Evolutionary conservation across 2,113 vertebrate species (phyloP).

Genomic region (Phocoena phocoena): DNA sequence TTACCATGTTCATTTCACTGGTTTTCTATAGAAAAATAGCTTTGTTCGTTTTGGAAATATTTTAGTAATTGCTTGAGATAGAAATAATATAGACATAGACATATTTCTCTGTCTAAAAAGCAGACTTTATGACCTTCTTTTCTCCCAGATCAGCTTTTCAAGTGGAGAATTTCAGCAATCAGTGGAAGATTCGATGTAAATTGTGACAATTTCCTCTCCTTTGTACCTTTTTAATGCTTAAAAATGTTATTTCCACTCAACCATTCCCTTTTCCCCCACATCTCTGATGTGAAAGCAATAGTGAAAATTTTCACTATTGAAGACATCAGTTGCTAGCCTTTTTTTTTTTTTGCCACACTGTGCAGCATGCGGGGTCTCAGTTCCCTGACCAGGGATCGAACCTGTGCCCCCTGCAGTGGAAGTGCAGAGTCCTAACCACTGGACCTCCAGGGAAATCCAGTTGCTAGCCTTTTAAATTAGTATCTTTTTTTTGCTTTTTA

Average conservation of each 20-base stretch:
- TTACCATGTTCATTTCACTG: conserved; percentile 25
- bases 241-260: conserved; percentile 22
- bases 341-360: neutral
- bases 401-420: too few relatives aligned
- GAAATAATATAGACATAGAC: neutral
- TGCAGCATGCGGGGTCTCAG: neutral
- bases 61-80: neutral
- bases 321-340: neutral
- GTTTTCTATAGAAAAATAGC: conserved; percentile 7
- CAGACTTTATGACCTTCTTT: neutral
- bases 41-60: neutral
- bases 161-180: neutral
- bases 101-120: neutral
- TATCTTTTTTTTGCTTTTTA: neutral
- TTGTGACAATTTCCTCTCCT: neutral
- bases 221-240: neutral
- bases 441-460: neutral
- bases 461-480: conserved; percentile 28
- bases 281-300: neutral
- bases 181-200: neutral
- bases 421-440: neutral
- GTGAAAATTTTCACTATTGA: conserved; percentile 19
- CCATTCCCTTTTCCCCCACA: neutral
- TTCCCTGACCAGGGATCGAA: neutral
- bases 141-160: neutral